Evolutionary conservation across 2,888 invertebrate species (phyloP), one percentile per base, ranked within the genome.

Genomic region (Blastobasis lacticolella): DNA sequence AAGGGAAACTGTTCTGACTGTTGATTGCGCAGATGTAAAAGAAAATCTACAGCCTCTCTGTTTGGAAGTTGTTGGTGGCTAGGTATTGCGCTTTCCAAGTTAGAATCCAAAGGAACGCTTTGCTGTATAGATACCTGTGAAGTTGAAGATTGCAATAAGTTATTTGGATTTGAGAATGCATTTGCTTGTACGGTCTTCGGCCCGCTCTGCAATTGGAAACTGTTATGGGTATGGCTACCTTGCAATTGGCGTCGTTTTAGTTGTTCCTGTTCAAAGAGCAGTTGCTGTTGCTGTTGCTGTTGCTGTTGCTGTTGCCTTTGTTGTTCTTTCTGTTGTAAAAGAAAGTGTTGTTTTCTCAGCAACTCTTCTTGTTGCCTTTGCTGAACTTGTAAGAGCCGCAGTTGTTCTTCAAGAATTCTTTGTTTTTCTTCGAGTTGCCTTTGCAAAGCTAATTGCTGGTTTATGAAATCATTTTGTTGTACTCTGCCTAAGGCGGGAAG

Each of bases 281-380:
- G 46, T 55, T 77, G 73, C 56, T 81, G 82, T 47, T 83, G 73
- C 53, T 76, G 75, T 54, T 73, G 69, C 53, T 67, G 68, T 47
- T 67, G 54, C 38, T 69, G 46, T 55, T 77, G 73, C 37, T 78
- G 75, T 54, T 88, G 84, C 7, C 75, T 63, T 23, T 23, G 23
- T 23, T 1, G 3, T 59, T 89, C 86, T 54, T 89, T 83, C 60
- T 88, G 85, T 61, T 83, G 81, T 5, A 85, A 89, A 5, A 92
- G 69, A 54, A 91, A 76, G 63, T 92, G 91, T 63, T 94, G 91
- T 61, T 92, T 92, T 37, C 91, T 80, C 37, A 93, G 75, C 49
- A 93, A 83, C 58, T 92, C 90, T 50, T 93, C 92, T 67, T 94
- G 93, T 63, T 93, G 92, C 51, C 90, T 85, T 60, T 93, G 93